These are phyloP conservation scores for Zoanthus sociatus DNA, from an alignment of 92 coral and sea anemone genomes.

Conservation along the genomic window DNA sequence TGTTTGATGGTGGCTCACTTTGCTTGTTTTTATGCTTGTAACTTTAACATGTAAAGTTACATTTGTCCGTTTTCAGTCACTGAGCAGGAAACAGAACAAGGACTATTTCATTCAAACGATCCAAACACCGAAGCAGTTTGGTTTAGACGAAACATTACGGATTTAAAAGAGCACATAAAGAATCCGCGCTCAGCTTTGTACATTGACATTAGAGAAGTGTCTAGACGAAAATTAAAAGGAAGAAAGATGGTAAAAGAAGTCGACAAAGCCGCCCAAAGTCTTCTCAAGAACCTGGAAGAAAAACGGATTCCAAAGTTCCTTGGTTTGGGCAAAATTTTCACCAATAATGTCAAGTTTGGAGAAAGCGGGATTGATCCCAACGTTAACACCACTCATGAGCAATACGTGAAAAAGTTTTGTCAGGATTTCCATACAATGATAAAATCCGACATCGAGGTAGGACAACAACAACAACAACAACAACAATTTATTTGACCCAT, in stretches of 20 bases:
- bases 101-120: slow-evolving; percentile 57
- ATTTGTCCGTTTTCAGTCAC: slow-evolving; percentile 48
- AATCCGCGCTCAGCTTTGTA: slow-evolving; percentile 71
- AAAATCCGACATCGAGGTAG: slow-evolving; percentile 61
- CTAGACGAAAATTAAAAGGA: slow-evolving; percentile 60
- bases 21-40: not conserved
- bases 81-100: slow-evolving; percentile 76
- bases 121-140: slow-evolving; percentile 74
- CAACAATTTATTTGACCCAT: too few relatives aligned
- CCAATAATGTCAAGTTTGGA: slow-evolving; percentile 78
- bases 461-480: too few relatives aligned
- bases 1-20: not conserved
- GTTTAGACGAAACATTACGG: slow-evolving; percentile 82
- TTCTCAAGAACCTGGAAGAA: slow-evolving; percentile 75
- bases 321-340: slow-evolving; percentile 62
- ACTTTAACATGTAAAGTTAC: not conserved
- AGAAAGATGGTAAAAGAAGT: slow-evolving; percentile 53
- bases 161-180: slow-evolving; percentile 69
- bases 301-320: slow-evolving; percentile 62
- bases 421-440: slow-evolving; percentile 70
- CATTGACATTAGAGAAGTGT: slow-evolving; percentile 74
- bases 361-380: slow-evolving; percentile 66
- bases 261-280: slow-evolving; percentile 75
- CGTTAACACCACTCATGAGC: slow-evolving; percentile 72
- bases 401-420: slow-evolving; percentile 78